These are phyloP conservation scores for Pterocles gutturalis DNA, from an alignment of 2,113 vertebrate species.

Conservation along the genomic window DNA sequence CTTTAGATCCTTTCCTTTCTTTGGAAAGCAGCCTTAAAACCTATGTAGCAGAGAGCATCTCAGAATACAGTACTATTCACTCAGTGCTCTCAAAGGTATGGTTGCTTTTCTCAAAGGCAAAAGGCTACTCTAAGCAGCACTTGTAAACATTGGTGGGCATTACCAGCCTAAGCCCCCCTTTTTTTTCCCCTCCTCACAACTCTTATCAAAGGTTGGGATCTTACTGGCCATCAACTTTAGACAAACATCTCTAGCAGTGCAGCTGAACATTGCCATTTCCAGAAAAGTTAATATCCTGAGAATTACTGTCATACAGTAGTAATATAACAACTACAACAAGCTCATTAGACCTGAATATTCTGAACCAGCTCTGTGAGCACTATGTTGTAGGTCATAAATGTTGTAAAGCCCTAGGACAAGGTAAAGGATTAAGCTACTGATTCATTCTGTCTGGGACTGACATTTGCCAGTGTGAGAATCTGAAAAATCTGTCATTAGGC, in stretches of 20 bases:
- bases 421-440: background rate
- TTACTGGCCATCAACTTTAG: background rate
- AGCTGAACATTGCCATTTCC: background rate
- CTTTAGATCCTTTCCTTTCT: background rate
- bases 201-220: background rate
- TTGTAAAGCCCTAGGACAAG: background rate
- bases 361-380: background rate
- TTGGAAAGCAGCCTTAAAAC: background rate
- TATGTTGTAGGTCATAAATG: background rate
- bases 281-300: background rate
- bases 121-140: background rate
- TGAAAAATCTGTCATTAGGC: background rate
- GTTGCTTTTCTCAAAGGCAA: background rate
- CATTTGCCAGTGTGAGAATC: background rate
- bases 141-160: background rate
- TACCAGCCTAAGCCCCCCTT: background rate
- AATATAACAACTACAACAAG: background rate
- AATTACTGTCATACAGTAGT: background rate
- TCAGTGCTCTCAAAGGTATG: background rate
- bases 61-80: background rate
- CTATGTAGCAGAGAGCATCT: background rate
- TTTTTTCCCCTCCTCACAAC: background rate
- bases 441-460: background rate
- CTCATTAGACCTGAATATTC: background rate
- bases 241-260: background rate